These are phyloP conservation scores for Tenthredo notha DNA, from an alignment of 2,888 invertebrate species.

Conservation along the genomic window DNA sequence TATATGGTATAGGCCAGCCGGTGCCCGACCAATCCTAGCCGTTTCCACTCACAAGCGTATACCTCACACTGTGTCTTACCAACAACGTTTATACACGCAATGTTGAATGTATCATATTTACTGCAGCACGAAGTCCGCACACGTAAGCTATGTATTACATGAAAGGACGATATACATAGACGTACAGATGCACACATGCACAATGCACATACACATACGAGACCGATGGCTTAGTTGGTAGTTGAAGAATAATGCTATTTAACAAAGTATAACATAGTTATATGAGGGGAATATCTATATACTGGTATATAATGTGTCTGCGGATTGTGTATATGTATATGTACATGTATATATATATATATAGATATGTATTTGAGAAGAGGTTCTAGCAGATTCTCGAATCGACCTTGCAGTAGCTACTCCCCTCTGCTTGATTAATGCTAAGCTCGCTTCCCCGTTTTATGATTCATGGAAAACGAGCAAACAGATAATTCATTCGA, in stretches of 20 bases:
- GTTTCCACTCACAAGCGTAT: constrained; percentile 39
- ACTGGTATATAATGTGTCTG: background rate
- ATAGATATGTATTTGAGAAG: background rate
- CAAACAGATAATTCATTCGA: constrained; percentile 50
- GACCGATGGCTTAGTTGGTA: background rate
- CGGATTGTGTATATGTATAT: background rate
- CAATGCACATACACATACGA: background rate
- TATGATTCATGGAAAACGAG: constrained; percentile 50
- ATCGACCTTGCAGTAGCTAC: constrained; percentile 35
- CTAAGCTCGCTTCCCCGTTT: constrained; percentile 48
- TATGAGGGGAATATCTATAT: background rate
- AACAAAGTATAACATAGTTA: background rate
- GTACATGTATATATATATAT: background rate
- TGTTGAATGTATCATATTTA: constrained; percentile 41
- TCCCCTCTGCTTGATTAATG: constrained; percentile 39
- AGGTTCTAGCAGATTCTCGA: constrained; percentile 45
- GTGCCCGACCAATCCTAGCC: constrained; percentile 58
- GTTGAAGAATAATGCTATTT: background rate
- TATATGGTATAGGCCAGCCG: constrained; percentile 61
- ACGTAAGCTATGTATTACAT: background rate
- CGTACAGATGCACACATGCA: too few relatives aligned
- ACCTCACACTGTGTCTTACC: constrained; percentile 58
- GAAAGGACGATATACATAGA: background rate
- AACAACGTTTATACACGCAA: constrained; percentile 41
- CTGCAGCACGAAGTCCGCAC: constrained; percentile 11